Base-by-base conservation (phyloP, 2,113 vertebrate species). In the Onychostoma macrolepis region DNA sequence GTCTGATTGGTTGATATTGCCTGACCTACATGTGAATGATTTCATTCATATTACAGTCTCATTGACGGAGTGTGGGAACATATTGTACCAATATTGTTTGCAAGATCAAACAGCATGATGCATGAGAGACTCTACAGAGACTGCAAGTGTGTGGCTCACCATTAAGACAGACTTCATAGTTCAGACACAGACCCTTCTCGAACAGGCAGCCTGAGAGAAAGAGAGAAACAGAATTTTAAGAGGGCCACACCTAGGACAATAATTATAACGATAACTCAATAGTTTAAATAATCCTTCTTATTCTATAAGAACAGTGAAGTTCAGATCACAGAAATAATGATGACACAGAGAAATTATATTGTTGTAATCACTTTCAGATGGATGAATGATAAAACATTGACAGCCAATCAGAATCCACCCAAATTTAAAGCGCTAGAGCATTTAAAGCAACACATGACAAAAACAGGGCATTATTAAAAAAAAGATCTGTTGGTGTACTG, bases 101-200 rank as follows among this genome's bases (percentile, higher is more conserved):
- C n/a, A n/a, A n/a, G n/a, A n/a, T n/a, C n/a, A n/a, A n/a, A n/a
- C n/a, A n/a, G n/a, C n/a, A n/a, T n/a, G n/a, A n/a, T n/a, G n/a
- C n/a, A n/a, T n/a, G n/a, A n/a, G n/a, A n/a, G n/a, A n/a, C n/a
- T n/a, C n/a, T 71, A 7, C 33, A 58, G 67, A 21, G 11, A 6
- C 65, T 67, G n/a, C 63, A 56, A 80, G 26, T 11, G 56, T 21
- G 26, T 82, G 72, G 93, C 97, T 97, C 92, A 99, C 98, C 98
- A 6, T 99, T 96, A 77, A 98, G 89, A n/a, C 98, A 99, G 90
- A 96, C 90, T 94, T 99, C 97, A 21, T 93, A 95, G 0, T 95
- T 80, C 41, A 93, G 92, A 88, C 98, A 99, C 87, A 99, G 96
- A 87, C 96, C 94, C 28, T 94, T 95, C 76, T 97, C 96, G 84